phyloP scores from a whole-genome alignment of 2,888 invertebrate species.

The Caenorhabditis wallacei region DNA sequence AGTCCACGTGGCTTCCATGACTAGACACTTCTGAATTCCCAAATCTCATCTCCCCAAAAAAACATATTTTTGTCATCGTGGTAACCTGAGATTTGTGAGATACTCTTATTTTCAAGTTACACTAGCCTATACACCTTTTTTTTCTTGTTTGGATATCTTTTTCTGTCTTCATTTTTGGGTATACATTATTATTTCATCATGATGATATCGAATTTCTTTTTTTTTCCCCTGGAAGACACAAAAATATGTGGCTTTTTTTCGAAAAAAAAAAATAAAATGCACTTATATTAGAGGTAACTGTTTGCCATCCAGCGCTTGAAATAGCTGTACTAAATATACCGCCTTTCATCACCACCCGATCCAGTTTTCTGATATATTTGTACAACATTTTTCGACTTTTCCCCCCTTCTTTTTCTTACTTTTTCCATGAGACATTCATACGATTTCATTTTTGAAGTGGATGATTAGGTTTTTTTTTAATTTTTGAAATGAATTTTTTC shows the following conservation, averaged over 20 bases:
- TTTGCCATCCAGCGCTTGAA: background rate
- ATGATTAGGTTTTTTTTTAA: too few relatives aligned
- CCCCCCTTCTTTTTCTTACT: too few relatives aligned
- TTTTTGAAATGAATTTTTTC: too few relatives aligned
- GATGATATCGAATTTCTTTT: background rate
- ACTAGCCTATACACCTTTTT: background rate
- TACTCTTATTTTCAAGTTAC: background rate
- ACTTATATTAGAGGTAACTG: background rate
- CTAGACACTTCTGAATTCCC: too few relatives aligned
- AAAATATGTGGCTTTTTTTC: too few relatives aligned
- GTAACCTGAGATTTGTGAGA: background rate
- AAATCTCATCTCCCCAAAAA: background rate
- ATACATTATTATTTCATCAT: background rate
- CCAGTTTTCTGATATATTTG: constrained; percentile 8
- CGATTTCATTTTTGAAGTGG: background rate
- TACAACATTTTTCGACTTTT: background rate
- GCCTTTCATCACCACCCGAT: background rate
- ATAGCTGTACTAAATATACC: constrained; percentile 8
- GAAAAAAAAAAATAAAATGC: too few relatives aligned
- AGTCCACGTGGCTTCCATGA: too few relatives aligned
- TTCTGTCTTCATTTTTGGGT: background rate
- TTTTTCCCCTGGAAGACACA: too few relatives aligned
- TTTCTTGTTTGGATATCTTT: background rate
- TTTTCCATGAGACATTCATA: background rate
- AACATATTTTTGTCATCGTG: background rate